Evolutionary conservation across 2,113 vertebrate genomes (phyloP).

Genomic region (Ifrita kowaldi): DNA sequence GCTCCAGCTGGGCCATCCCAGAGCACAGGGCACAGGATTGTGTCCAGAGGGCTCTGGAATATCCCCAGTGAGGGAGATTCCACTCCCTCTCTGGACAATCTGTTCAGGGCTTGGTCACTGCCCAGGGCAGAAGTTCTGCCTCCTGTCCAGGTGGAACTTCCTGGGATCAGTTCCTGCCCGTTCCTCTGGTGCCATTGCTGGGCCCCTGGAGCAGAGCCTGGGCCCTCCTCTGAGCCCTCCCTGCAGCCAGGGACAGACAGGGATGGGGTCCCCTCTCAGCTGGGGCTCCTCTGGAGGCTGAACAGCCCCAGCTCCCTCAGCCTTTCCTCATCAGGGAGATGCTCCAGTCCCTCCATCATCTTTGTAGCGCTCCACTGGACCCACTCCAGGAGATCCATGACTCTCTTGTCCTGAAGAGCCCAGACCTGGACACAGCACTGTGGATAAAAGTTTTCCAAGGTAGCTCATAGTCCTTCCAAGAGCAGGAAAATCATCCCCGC

Average conservation of each 20-base stretch:
- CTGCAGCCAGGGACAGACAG: neutral
- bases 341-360: neutral
- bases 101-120: neutral
- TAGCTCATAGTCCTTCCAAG: neutral
- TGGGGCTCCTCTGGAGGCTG: neutral
- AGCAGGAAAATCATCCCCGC: neutral
- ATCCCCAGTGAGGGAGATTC: too few species aligned
- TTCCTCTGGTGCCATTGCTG: neutral
- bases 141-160: rapidly evolving
- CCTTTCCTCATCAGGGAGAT: neutral
- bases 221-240: neutral
- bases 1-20: neutral
- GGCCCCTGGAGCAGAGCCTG: neutral
- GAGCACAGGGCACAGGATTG: neutral
- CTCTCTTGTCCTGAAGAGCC: neutral
- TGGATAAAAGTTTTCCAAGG: neutral
- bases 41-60: neutral
- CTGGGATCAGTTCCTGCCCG: neutral
- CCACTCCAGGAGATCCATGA: rapidly evolving
- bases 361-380: neutral
- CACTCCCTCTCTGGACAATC: neutral
- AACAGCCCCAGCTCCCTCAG: neutral
- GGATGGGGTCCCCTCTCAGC: neutral
- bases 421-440: neutral
- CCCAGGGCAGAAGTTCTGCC: neutral